Percentiles rank a stretch among this genome's conserved stretches.
phyloP scores from a whole-genome alignment of 2,797 vertebrate genomes.

The Acanthiza pusilla region DNA sequence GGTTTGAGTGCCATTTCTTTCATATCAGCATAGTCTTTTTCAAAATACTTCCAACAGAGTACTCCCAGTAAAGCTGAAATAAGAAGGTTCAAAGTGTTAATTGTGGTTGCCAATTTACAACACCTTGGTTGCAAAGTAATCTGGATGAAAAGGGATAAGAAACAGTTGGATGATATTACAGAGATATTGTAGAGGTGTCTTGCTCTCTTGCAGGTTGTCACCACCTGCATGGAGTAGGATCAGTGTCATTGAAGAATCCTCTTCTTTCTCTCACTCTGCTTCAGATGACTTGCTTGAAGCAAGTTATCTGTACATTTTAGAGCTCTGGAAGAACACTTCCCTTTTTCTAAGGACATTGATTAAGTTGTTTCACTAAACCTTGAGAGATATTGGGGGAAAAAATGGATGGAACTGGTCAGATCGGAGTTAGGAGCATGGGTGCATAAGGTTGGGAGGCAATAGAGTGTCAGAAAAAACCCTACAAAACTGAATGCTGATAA shows the following conservation, averaged over 20 bases:
- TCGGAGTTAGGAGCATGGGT: neutral
- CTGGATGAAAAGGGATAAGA: neutral
- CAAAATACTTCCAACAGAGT: neutral
- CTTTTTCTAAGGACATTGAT: neutral
- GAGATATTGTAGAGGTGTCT: neutral
- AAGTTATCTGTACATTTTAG: neutral
- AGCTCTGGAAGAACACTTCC: neutral
- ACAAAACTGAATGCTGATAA: neutral
- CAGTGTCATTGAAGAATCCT: neutral
- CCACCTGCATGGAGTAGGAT: neutral
- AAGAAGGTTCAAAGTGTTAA: neutral
- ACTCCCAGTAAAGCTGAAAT: neutral
- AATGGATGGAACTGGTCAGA: neutral
- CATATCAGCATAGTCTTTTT: neutral
- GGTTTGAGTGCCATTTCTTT: neutral
- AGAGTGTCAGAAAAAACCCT: neutral
- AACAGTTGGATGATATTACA: neutral
- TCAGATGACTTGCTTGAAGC: neutral
- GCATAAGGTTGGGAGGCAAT: neutral
- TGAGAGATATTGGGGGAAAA: neutral
- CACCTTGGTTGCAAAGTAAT: neutral
- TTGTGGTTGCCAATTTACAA: neutral
- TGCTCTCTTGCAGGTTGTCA: neutral
- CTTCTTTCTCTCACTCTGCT: neutral
- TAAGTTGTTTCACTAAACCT: neutral